Base-by-base conservation (phyloP, 1,140 invertebrate genomes). In the Zaprionus ornatus region DNA sequence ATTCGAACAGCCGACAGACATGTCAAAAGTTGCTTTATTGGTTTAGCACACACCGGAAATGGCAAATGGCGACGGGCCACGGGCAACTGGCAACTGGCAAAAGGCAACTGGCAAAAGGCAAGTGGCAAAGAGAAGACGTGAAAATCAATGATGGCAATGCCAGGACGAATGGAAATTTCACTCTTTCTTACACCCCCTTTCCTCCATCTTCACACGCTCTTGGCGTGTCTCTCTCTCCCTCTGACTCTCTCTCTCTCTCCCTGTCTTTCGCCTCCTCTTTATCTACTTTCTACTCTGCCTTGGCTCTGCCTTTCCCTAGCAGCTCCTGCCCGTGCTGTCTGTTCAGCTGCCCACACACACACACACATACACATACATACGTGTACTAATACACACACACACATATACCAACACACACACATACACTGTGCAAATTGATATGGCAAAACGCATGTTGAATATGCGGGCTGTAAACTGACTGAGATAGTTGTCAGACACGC, bases 1-100 rank as follows among this genome's bases (percentile, higher is more conserved):
- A 63, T 65, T 84, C 60, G 73, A 68, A 72, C 64, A 62, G 68
- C 25, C 77, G 74, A 66, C 68, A 87, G 84, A 83, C 66, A 86
- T 86, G 80, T 88, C 73, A 80, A 82, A 88, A 88, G 80, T 87
- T 80, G 63, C 73, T 72, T 88, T 88, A 87, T 87, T 87, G 83
- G 80, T 83, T 87, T 83, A 80, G 77, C 80, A 83, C 84, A 87
- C 68, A 68, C 73, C 77, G 84, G 74, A 82, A 79, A 82, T 73
- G 68, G 82, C 62, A 80, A 79, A 73, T 65, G 71, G 40, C 67
- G 57, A 62, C 65, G 57, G 64, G 40, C 50, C 27, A 42, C 48
- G 19, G 76, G 35, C 48, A 57, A 25, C 32, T 32, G 32, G 80
- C 69, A 82, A 76, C 69, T 62, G 72, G 42, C 72, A 68, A 50